phyloP scores from a whole-genome alignment of 2,113 vertebrate species.

The Bathybates hornii region DNA sequence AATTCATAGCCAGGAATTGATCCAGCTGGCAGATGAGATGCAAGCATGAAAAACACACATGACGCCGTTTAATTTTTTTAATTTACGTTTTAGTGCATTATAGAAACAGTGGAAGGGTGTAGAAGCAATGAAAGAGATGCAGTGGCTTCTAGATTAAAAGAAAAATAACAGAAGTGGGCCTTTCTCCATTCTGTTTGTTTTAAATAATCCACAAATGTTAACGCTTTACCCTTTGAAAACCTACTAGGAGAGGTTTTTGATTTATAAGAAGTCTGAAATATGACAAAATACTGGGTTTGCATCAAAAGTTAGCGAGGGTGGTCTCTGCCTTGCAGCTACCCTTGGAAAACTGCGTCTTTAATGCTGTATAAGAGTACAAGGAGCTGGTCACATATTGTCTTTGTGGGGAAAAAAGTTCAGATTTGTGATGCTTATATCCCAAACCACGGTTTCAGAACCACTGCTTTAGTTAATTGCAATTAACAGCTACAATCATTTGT shows the following conservation, averaged over 20 bases:
- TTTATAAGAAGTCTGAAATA: no score
- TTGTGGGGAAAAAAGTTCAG: rapidly evolving
- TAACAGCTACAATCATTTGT: not conserved
- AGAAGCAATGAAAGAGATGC: rapidly evolving
- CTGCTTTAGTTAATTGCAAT: not conserved
- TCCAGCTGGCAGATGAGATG: rapidly evolving
- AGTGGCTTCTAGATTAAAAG: not conserved
- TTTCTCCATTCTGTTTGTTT: not conserved
- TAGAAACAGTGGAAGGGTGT: not conserved
- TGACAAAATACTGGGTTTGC: not conserved
- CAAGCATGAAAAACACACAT: not conserved
- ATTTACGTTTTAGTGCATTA: rapidly evolving
- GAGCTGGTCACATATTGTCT: not conserved
- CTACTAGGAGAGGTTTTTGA: not conserved
- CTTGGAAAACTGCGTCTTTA: not conserved
- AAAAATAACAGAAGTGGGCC: not conserved
- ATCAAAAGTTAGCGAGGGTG: not conserved
- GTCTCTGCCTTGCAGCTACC: not conserved
- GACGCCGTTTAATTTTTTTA: rapidly evolving
- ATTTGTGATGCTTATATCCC: rapidly evolving
- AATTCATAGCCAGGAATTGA: not conserved
- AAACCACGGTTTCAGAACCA: rapidly evolving
- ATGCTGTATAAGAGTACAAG: rapidly evolving
- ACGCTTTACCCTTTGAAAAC: not conserved
- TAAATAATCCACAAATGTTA: not conserved